Percentiles rank a stretch among this genome's conserved stretches.
These are phyloP conservation scores for Popillia japonica DNA, from an alignment of 1,140 invertebrate species.

Conservation along the genomic window DNA sequence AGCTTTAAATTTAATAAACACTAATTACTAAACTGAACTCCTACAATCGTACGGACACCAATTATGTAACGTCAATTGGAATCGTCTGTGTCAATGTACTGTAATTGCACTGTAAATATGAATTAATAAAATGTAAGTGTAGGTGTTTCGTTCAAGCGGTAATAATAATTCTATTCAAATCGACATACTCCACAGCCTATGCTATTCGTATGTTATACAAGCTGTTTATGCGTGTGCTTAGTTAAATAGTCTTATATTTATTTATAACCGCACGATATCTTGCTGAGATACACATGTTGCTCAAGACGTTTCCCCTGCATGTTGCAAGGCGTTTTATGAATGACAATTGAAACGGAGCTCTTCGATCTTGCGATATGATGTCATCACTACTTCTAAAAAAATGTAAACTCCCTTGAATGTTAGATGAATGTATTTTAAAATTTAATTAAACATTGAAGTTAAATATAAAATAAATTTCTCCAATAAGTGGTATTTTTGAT, in stretches of 20 bases:
- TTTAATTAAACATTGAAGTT: too few relatives aligned
- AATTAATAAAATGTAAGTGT: constrained; percentile 10
- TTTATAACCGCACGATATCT: not conserved
- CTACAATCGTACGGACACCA: not conserved
- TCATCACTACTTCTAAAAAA: too few relatives aligned
- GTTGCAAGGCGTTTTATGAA: constrained; percentile 10
- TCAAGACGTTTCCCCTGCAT: not conserved
- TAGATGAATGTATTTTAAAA: too few relatives aligned
- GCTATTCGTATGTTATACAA: not conserved
- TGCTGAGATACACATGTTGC: not conserved
- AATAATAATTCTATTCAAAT: not conserved
- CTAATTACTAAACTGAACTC: not conserved
- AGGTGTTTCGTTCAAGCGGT: not conserved
- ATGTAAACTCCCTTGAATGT: too few relatives aligned
- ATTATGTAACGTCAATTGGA: constrained; percentile 14
- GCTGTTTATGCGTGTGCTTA: not conserved
- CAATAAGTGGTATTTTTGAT: too few relatives aligned
- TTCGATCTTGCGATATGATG: too few relatives aligned
- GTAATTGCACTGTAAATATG: constrained; percentile 22
- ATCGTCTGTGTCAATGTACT: constrained; percentile 28
- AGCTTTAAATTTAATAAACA: constrained; percentile 26
- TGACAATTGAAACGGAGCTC: constrained; percentile 22
- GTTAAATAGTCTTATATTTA: not conserved
- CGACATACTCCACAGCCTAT: not conserved
- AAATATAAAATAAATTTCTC: too few relatives aligned